phyloP scores from a whole-genome alignment of 2,888 invertebrate genomes.

The Podabrus alpinus region DNA sequence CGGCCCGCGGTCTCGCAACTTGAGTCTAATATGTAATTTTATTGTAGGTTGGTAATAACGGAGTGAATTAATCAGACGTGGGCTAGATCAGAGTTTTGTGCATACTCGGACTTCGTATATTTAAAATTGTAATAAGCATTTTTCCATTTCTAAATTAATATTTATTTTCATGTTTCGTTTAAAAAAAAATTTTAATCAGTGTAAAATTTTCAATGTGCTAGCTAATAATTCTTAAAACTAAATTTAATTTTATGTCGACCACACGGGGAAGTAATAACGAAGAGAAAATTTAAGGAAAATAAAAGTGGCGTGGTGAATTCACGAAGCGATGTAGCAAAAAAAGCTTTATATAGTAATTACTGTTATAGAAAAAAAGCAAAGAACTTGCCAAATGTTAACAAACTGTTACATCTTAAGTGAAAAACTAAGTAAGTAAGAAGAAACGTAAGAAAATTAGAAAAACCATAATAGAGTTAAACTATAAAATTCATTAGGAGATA shows the following conservation, averaged over 20 bases:
- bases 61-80: too few relatives aligned
- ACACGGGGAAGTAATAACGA: too few relatives aligned
- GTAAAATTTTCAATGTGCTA: neutral
- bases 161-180: too few relatives aligned
- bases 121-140: too few relatives aligned
- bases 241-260: neutral
- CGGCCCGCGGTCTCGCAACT: too few relatives aligned
- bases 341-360: neutral
- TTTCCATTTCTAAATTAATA: too few relatives aligned
- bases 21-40: too few relatives aligned
- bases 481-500: neutral
- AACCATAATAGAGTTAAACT: neutral
- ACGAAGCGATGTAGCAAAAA: neutral
- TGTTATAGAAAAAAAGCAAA: neutral
- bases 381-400: neutral
- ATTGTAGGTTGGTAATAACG: too few relatives aligned
- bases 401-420: neutral
- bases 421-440: neutral
- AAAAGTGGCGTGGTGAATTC: neutral
- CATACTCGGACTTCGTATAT: too few relatives aligned
- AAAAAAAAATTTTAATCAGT: neutral
- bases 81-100: too few relatives aligned
- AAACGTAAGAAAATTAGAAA: neutral
- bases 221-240: neutral
- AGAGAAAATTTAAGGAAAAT: neutral